Evolutionary conservation across 2,888 invertebrate species (phyloP), one percentile per base, ranked within the genome.

Genomic region (Cataglyphis livida): DNA sequence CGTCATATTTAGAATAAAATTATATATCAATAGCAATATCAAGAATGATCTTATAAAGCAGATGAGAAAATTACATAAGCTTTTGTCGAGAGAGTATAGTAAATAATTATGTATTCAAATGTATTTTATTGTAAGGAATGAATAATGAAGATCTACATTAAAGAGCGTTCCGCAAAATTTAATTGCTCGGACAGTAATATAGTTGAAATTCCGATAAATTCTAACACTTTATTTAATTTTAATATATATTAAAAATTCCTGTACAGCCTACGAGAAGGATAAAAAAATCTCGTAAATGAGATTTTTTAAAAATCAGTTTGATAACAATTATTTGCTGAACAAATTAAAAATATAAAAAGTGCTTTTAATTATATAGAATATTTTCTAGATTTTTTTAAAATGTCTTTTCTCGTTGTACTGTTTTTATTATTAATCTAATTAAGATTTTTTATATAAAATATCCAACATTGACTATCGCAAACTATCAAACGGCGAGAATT

Each of bases 71-170:
- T 21, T 5, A 28, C 7, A 32, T 15, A 51, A 51, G 1, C 21
- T 57, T 57, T 57, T 57, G 21, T 3, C 21, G 57, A 57, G 48
- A 2, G n/a, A 21, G 54, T 10, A 25, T 21, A 57, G 4, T 35
- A 48, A 48, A 70, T 32, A 38, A 41, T 66, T 70, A 51, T 15
- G 54, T 62, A 32, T 41, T 59, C n/a, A n/a, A 61, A 59, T 3
- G 28, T n/a, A 79, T 65, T 78, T 84, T 25, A 48, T 61, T 44
- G 54, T 35, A 57, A 54, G 57, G 7, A 57, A 41, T 76, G 25
- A 73, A 76, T 68, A 38, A 82, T 62, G 48, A 21, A 75, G 28
- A 41, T 73, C 25, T 35, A 66, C 18, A 18, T 48, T 18, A 18
- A 73, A 41, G 44, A 59, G n/a, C 5, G 59, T 70, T 32, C 28